These are phyloP conservation scores for Dufourea novaeangliae DNA, from an alignment of 1,140 invertebrate species.

Conservation along the genomic window DNA sequence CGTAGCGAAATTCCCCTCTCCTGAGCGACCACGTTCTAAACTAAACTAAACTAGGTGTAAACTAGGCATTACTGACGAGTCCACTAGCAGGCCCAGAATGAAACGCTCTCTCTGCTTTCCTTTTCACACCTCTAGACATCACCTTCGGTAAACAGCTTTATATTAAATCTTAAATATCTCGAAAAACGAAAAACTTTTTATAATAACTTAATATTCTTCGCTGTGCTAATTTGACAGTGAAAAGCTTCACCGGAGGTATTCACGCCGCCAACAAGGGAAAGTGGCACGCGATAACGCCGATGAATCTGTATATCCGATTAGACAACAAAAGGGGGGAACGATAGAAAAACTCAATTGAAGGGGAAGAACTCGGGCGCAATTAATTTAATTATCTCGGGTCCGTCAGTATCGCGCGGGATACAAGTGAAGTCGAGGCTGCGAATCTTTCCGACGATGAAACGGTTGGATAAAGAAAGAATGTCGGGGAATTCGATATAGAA, in stretches of 20 bases:
- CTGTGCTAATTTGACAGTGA: neutral
- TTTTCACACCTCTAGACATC: too few relatives aligned
- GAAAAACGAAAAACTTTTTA: too few relatives aligned
- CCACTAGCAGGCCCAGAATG: too few relatives aligned
- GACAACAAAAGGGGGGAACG: neutral
- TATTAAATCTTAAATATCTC: too few relatives aligned
- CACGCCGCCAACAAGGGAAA: neutral
- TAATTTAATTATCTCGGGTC: conserved; percentile 34
- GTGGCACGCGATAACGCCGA: conserved; percentile 1
- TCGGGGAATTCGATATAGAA: neutral
- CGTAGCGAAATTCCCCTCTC: too few relatives aligned
- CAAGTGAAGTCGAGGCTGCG: conserved; percentile 10
- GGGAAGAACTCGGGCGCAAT: neutral
- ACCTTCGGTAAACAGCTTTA: too few relatives aligned
- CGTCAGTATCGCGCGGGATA: conserved; percentile 12
- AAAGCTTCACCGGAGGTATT: conserved; percentile 8
- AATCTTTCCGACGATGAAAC: conserved; percentile 2
- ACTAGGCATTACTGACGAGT: too few relatives aligned
- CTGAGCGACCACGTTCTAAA: too few relatives aligned
- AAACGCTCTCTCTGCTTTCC: too few relatives aligned
- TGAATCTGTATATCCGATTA: conserved; percentile 25
- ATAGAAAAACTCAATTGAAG: conserved; percentile 18
- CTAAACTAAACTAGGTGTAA: too few relatives aligned
- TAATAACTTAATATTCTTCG: neutral
- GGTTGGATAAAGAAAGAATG: neutral